Conservation (phyloP, 2,113 vertebrate species). For the Gambusia affinis region DNA sequence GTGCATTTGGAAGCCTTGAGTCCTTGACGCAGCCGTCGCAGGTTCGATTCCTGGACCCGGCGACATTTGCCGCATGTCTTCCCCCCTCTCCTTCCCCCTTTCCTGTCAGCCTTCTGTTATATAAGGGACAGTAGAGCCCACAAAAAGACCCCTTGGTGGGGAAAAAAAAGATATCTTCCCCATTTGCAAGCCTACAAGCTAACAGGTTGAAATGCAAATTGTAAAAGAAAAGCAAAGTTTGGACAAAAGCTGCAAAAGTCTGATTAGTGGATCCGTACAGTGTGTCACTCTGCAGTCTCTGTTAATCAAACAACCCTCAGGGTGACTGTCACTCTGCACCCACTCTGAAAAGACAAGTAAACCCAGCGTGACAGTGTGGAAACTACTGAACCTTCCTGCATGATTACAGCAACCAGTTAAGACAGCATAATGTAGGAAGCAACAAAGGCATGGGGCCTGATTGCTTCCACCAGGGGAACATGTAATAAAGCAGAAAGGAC, state of each 20-base stretch:
- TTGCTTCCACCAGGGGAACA: constrained; percentile 53
- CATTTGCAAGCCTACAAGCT: background rate
- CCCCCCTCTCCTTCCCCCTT: too few relatives aligned
- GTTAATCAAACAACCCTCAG: constrained; percentile 13
- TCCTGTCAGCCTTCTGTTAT: too few relatives aligned
- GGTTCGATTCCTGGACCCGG: too few relatives aligned
- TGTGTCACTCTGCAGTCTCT: background rate
- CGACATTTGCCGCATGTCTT: too few relatives aligned
- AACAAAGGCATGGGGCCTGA: constrained; percentile 47
- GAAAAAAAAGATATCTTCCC: background rate
- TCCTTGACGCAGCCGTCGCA: too few relatives aligned
- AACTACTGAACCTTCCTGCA: constrained; percentile 33
- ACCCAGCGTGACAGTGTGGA: constrained; percentile 32
- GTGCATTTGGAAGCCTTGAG: too few relatives aligned
- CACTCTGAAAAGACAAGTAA: constrained; percentile 9
- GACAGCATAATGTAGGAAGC: constrained; percentile 37
- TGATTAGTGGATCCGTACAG: background rate
- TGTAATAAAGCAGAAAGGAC: constrained; percentile 44
- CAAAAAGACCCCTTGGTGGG: too few relatives aligned
- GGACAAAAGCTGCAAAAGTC: background rate
- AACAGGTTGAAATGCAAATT: background rate
- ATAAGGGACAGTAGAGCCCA: too few relatives aligned
- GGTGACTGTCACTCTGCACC: constrained; percentile 6
- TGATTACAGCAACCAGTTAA: constrained; percentile 53
- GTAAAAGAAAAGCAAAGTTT: background rate